A percentile compares a stretch with the other conserved stretches of the same genome.
These are phyloP conservation scores for Ommatoiulus sabulosus DNA, from an alignment of 2,888 invertebrate genomes.

Conservation along the genomic window DNA sequence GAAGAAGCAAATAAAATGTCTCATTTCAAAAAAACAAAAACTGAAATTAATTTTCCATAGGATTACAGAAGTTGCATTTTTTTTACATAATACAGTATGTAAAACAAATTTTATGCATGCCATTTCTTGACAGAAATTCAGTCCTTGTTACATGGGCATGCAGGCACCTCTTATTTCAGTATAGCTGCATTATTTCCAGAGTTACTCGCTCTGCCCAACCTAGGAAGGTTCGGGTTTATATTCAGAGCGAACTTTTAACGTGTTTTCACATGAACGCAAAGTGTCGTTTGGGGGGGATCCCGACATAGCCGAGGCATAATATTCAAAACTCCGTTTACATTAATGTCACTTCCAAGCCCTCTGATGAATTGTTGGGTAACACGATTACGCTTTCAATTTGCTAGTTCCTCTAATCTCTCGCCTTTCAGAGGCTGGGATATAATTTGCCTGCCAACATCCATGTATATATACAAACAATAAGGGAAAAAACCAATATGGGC, in stretches of 20 bases:
- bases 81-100: too few species aligned
- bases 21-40: too few species aligned
- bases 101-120: too few species aligned
- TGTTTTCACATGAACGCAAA: conserved; percentile 24
- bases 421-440: conserved; percentile 54
- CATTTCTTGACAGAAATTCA: too few species aligned
- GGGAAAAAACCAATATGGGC: conserved; percentile 47
- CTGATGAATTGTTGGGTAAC: conserved; percentile 56
- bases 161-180: too few species aligned
- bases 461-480: conserved; percentile 53
- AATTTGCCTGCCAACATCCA: conserved; percentile 50
- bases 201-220: not conserved
- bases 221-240: not conserved
- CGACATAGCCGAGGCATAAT: conserved; percentile 47
- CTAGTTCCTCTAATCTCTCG: conserved; percentile 53
- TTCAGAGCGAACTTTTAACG: conserved; percentile 32
- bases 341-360: conserved; percentile 57
- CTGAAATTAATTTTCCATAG: too few species aligned
- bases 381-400: conserved; percentile 56
- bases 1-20: too few species aligned
- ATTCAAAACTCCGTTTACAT: conserved; percentile 56
- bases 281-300: conserved; percentile 29
- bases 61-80: too few species aligned
- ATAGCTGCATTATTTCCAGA: too few species aligned
- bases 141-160: too few species aligned